Conservation (phyloP, 2,888 invertebrate genomes). For the Ochlodes sylvanus region DNA sequence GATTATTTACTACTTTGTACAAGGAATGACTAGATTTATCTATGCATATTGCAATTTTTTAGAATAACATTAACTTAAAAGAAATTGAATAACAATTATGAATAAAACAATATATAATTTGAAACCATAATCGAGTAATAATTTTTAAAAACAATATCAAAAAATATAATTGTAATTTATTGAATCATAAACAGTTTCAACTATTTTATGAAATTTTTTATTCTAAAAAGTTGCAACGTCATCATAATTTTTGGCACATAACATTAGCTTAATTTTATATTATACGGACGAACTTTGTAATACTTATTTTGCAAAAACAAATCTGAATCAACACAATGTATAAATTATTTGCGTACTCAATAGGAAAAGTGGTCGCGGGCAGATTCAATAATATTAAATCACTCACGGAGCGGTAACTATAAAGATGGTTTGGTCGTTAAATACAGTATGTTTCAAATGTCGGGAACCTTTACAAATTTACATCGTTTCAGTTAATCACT, state of each 20-base stretch:
- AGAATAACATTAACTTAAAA: slow-evolving; percentile 31
- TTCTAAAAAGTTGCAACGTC: slow-evolving; percentile 45
- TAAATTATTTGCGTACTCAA: background rate
- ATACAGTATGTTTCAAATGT: slow-evolving; percentile 18
- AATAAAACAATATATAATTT: slow-evolving; percentile 17
- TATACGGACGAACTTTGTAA: slow-evolving; percentile 40
- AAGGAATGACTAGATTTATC: slow-evolving; percentile 73
- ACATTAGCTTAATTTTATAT: slow-evolving; percentile 44
- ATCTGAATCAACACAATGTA: slow-evolving; percentile 8
- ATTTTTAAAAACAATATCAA: slow-evolving; percentile 4
- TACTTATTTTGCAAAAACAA: slow-evolving; percentile 21
- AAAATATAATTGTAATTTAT: background rate
- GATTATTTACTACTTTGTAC: slow-evolving; percentile 71
- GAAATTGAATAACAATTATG: slow-evolving; percentile 12
- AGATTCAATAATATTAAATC: background rate
- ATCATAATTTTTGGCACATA: slow-evolving; percentile 47
- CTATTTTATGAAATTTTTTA: background rate
- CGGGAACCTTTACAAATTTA: slow-evolving; percentile 34
- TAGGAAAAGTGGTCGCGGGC: slow-evolving; percentile 16
- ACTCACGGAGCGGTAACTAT: slow-evolving; percentile 37
- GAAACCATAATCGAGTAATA: slow-evolving; percentile 6
- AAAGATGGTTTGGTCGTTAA: slow-evolving; percentile 41
- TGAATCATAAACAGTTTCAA: background rate
- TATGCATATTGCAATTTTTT: slow-evolving; percentile 49
- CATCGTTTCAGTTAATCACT: slow-evolving; percentile 28